phyloP scores from a whole-genome alignment of 1,140 invertebrate species.

The Elysia chlorotica region DNA sequence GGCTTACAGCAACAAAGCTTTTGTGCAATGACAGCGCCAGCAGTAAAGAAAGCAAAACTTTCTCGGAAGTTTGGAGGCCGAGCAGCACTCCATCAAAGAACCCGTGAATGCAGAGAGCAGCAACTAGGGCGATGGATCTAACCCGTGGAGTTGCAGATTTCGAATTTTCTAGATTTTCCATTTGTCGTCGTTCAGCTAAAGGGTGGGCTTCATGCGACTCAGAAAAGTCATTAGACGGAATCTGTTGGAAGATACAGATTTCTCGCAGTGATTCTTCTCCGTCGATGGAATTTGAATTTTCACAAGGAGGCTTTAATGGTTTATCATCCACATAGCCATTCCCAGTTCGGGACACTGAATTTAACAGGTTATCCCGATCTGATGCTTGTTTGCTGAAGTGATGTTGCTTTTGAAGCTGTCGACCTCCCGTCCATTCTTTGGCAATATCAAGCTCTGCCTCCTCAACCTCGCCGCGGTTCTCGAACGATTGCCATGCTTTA shows the following conservation, averaged over 20 bases:
- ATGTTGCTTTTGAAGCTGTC: too few species aligned
- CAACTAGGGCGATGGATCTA: conserved; percentile 1
- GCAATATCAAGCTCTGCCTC: too few species aligned
- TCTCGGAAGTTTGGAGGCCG: conserved; percentile 10
- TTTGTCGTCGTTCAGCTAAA: not conserved
- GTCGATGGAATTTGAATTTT: not conserved
- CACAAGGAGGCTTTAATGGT: too few species aligned
- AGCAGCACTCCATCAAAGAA: conserved; percentile 16
- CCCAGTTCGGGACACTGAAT: too few species aligned
- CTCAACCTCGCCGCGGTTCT: too few species aligned
- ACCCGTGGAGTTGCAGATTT: not conserved
- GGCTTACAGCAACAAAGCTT: conserved; percentile 7
- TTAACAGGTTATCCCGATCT: too few species aligned
- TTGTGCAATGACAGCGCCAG: conserved; percentile 12
- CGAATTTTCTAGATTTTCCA: too few species aligned
- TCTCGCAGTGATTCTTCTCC: not conserved
- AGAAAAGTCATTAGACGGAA: too few species aligned
- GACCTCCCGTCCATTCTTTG: too few species aligned
- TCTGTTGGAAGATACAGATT: too few species aligned
- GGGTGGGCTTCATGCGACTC: not conserved
- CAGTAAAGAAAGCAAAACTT: not conserved
- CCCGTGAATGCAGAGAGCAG: conserved; percentile 6
- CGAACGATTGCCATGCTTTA: not conserved
- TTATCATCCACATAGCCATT: too few species aligned
- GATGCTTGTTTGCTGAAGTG: too few species aligned